phyloP scores from a whole-genome alignment of 2,888 invertebrate species.

The Macropis europaea region DNA sequence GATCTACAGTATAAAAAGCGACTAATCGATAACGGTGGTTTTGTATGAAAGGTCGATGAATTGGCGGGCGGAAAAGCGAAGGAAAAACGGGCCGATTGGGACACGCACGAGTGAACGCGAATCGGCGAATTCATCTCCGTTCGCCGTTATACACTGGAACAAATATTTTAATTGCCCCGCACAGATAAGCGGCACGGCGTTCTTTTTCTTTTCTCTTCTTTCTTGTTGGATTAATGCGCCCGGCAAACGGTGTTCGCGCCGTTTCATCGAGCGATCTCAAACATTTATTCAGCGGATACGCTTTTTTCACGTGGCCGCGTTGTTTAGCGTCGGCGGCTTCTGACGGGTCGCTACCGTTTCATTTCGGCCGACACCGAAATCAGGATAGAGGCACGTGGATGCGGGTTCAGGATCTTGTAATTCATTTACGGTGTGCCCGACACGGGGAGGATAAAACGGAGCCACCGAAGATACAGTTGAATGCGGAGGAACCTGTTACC shows the following conservation, averaged over 20 bases:
- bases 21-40: too few relatives aligned
- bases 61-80: too few relatives aligned
- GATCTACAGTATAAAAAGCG: too few relatives aligned
- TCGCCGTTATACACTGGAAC: background rate
- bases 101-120: background rate
- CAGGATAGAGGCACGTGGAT: too few relatives aligned
- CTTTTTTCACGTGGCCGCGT: background rate
- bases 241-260: constrained; percentile 12
- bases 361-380: constrained; percentile 32
- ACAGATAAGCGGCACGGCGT: constrained; percentile 9
- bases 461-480: too few relatives aligned
- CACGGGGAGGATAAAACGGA: too few relatives aligned
- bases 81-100: background rate
- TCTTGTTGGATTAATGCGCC: constrained; percentile 16
- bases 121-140: background rate
- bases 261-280: constrained; percentile 45
- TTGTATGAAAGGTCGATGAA: too few relatives aligned
- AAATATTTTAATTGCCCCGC: constrained; percentile 45
- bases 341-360: constrained; percentile 28
- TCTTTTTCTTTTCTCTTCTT: background rate
- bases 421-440: too few relatives aligned
- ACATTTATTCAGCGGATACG: constrained; percentile 38
- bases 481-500: too few relatives aligned
- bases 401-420: too few relatives aligned
- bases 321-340: constrained; percentile 16